These are phyloP conservation scores for Lates japonicus DNA, from an alignment of 2,797 vertebrate species.

Conservation along the genomic window DNA sequence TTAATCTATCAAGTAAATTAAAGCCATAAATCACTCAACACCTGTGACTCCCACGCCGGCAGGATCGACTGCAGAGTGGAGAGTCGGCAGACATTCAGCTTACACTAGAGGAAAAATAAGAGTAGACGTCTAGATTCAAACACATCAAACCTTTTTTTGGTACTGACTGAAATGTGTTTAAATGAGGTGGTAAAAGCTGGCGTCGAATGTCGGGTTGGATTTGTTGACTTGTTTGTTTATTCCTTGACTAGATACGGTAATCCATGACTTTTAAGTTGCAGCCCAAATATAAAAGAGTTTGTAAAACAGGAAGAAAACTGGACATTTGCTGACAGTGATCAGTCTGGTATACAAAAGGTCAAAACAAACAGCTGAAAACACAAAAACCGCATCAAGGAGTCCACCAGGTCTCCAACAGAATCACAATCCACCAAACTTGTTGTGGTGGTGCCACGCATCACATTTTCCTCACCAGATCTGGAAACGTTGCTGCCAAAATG, in stretches of 20 bases:
- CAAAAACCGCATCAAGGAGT: slow-evolving; percentile 3
- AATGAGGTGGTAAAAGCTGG: too few species aligned
- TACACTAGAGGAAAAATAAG: slow-evolving; percentile 40
- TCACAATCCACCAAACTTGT: background rate
- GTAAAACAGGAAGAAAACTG: background rate
- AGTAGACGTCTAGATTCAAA: slow-evolving; percentile 48
- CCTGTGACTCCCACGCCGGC: slow-evolving; percentile 71
- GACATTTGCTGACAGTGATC: too few species aligned
- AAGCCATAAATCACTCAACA: slow-evolving; percentile 81
- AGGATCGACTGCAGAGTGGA: slow-evolving; percentile 36
- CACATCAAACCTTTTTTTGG: too few species aligned
- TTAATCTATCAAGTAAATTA: slow-evolving; percentile 79
- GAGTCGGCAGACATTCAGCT: slow-evolving; percentile 61
- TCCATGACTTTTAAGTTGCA: background rate
- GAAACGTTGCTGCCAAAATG: background rate
- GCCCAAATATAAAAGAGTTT: background rate
- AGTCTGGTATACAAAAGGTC: background rate
- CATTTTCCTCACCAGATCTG: slow-evolving; percentile 6
- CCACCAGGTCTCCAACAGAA: background rate
- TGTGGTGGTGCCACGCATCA: background rate
- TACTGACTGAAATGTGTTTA: background rate
- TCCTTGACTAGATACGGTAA: too few species aligned
- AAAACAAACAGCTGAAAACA: slow-evolving; percentile 30
- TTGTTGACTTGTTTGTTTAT: too few species aligned
- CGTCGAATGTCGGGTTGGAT: background rate